Evolutionary conservation across 2,888 invertebrate genomes (phyloP).

Genomic region (Anoncus sp.): DNA sequence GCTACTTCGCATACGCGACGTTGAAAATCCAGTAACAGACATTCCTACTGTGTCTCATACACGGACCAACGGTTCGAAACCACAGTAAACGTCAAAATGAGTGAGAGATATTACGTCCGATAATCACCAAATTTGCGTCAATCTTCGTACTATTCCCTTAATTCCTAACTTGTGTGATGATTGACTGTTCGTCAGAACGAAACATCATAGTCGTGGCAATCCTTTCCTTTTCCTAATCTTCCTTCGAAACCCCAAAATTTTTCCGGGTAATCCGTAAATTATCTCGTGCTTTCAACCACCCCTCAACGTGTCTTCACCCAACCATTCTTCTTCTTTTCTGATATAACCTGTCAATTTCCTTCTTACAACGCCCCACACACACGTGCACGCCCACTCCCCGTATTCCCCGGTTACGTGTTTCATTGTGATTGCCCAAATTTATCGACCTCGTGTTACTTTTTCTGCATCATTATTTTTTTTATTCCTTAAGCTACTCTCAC

Average conservation of each 20-base stretch:
- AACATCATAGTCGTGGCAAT: not conserved
- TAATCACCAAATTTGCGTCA: conserved; percentile 7
- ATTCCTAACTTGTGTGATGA: no score
- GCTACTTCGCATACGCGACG: no score
- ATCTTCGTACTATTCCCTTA: not conserved
- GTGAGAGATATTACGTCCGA: conserved; percentile 23
- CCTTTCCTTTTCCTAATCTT: no score
- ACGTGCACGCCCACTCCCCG: no score
- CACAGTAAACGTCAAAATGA: conserved; percentile 16
- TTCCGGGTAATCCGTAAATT: no score
- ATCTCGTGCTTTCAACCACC: not conserved
- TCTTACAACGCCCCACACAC: not conserved
- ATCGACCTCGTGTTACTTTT: conserved; percentile 7
- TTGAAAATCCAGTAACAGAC: no score
- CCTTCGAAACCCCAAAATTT: not conserved
- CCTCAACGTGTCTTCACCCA: not conserved
- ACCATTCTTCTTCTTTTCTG: conserved; percentile 8
- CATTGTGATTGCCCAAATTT: conserved; percentile 26
- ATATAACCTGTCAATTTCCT: conserved; percentile 13
- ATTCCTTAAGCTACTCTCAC: not conserved
- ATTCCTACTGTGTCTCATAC: no score
- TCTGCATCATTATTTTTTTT: conserved; percentile 18
- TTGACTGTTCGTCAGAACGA: no score
- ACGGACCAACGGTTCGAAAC: conserved; percentile 6
- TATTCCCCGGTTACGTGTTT: conserved; percentile 2